Base-by-base conservation (phyloP, 2,888 invertebrate genomes). In the Ectemnius continuus region DNA sequence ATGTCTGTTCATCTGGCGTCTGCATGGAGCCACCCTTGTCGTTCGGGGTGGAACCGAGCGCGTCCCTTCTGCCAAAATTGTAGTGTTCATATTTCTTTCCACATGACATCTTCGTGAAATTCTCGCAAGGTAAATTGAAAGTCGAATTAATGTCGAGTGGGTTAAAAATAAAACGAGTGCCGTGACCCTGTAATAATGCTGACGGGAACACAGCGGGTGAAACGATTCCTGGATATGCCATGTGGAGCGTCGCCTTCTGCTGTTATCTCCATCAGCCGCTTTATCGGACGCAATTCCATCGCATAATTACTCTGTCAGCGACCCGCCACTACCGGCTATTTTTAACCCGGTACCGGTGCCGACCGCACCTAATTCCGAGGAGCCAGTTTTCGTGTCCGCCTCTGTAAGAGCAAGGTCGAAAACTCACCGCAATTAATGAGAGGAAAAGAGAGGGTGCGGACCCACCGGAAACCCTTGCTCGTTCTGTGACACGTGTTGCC, bases 381-480 rank as follows among this genome's bases (percentile, higher is more conserved):
- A 56, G 28, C 59, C 26, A 61, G 46, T 11, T 57, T 36, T 61
- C 52, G 61, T 48, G 67, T 52, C 60, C 56, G 47, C 28, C 47
- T 13, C 20, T 11, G n/a, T 16, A 2, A 4, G 48, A 70, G 70
- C 73, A 70, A 73, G 76, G 70, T 75, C 70, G 61, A 67, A 67
- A 20, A 66, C 26, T 73, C 64, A 45, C 36, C 61, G 59, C 67
- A 72, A 75, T 77, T 77, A 75, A 63, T 62, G 20, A 67, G 64
- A 52, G 47, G 62, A 11, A 36, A 36, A 36, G 36, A 36, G 36
- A 8, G 36, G 8, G 36, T 11, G 36, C 36, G 36, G 36, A 36
- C 46, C 57, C 68, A 20, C 48, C 76, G 77, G 76, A 77, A 78
- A 45, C 61, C 47, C 20, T n/a, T 14, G 14, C 5, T 52, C n/a